These are phyloP conservation scores for Erebia ligea DNA, from an alignment of 2,888 invertebrate species.

Conservation along the genomic window DNA sequence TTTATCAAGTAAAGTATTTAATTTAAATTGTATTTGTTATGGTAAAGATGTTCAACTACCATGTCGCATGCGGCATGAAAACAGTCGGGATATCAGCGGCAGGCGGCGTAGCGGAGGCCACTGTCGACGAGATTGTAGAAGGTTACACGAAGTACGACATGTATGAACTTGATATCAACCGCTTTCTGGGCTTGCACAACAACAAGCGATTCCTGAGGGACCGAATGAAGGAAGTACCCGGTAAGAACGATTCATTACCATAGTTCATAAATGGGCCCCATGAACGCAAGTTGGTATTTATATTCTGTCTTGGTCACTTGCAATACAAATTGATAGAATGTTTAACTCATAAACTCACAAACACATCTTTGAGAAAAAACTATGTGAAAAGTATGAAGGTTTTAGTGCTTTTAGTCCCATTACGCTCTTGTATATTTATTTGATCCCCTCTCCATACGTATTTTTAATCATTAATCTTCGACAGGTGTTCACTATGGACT, in stretches of 20 bases:
- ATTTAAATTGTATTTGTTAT: background rate
- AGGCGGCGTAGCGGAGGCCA: slow-evolving; percentile 96
- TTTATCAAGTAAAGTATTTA: background rate
- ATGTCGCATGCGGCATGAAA: slow-evolving; percentile 97
- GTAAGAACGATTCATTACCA: slow-evolving; percentile 60
- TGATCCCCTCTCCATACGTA: background rate
- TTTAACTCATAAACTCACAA: no score
- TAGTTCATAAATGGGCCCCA: background rate
- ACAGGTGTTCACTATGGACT: slow-evolving; percentile 89
- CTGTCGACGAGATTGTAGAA: slow-evolving; percentile 93
- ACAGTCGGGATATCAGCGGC: slow-evolving; percentile 97
- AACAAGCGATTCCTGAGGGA: slow-evolving; percentile 96
- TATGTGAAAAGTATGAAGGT: no score
- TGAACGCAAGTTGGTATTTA: no score
- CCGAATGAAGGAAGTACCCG: slow-evolving; percentile 95
- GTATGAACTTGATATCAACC: slow-evolving; percentile 94
- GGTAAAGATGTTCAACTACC: slow-evolving; percentile 91
- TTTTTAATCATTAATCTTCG: background rate
- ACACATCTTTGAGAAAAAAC: no score
- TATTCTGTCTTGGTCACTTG: no score
- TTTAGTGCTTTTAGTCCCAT: no score
- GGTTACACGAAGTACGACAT: slow-evolving; percentile 92
- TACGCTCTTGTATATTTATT: no score
- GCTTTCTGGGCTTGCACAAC: slow-evolving; percentile 96
- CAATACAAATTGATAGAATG: no score